Conservation (phyloP, 2,888 invertebrate species). For the Limenitis arthemis region DNA sequence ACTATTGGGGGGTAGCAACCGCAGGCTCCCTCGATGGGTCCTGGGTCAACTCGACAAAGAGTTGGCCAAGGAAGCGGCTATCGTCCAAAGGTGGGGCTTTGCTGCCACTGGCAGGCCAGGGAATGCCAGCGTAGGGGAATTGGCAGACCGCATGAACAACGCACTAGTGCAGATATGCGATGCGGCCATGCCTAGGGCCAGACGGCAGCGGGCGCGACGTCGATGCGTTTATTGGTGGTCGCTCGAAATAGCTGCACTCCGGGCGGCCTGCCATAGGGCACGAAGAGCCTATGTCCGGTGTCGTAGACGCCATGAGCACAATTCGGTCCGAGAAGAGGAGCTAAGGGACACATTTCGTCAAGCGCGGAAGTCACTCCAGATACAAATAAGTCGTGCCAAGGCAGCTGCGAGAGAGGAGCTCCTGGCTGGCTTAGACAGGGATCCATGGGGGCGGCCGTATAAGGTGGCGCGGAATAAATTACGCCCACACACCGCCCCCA, state of each 20-base stretch:
- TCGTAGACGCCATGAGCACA: slow-evolving; percentile 10
- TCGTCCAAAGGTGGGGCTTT: background rate
- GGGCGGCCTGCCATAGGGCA: slow-evolving; percentile 1
- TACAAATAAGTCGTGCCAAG: slow-evolving; percentile 10
- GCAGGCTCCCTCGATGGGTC: slow-evolving; percentile 1
- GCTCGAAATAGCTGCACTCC: slow-evolving; percentile 3
- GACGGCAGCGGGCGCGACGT: background rate
- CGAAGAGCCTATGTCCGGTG: slow-evolving; percentile 2
- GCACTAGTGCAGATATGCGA: slow-evolving; percentile 7
- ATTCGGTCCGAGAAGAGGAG: slow-evolving; percentile 7
- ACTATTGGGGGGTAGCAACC: background rate
- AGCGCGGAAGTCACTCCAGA: slow-evolving; percentile 1
- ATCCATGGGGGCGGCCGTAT: slow-evolving; percentile 17
- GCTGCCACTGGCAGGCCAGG: background rate
- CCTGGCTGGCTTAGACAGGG: slow-evolving; percentile 1
- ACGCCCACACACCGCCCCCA: background rate
- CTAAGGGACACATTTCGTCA: slow-evolving; percentile 7
- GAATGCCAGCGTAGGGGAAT: background rate
- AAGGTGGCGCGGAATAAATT: slow-evolving; percentile 7
- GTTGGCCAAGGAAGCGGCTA: no score
- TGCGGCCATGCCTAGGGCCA: slow-evolving; percentile 11
- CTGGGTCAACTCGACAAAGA: background rate
- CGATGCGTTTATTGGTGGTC: slow-evolving; percentile 20
- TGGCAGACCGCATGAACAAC: slow-evolving; percentile 1
- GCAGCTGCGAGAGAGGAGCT: slow-evolving; percentile 5